Percentiles rank a stretch among this genome's conserved stretches.
These are phyloP conservation scores for Astropecten irregularis DNA, from an alignment of 53 echinoderm and acorn worm species.

Conservation along the genomic window DNA sequence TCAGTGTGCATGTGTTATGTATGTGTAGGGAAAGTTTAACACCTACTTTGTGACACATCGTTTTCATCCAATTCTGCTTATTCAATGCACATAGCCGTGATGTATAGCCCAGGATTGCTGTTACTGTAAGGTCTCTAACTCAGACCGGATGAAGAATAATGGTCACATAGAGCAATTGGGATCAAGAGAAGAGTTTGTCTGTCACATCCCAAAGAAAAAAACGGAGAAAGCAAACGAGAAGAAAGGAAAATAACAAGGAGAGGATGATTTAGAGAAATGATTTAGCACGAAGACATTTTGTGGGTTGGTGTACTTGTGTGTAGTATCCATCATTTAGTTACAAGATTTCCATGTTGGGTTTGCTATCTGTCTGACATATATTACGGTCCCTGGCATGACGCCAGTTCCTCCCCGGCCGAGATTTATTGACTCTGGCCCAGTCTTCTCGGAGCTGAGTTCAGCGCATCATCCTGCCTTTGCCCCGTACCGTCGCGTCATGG, in stretches of 20 bases:
- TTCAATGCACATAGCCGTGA: not conserved
- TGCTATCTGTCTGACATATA: not conserved
- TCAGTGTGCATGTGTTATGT: no score
- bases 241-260: no score
- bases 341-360: constrained; percentile 47
- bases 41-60: not conserved
- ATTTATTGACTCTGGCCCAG: constrained; percentile 3
- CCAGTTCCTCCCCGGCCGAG: not conserved
- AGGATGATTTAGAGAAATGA: no score
- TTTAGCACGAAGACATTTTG: constrained; percentile 45
- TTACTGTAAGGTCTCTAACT: constrained; percentile 14
- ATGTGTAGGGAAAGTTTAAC: no score
- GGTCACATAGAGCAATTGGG: not conserved
- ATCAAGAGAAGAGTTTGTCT: not conserved
- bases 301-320: constrained; percentile 55
- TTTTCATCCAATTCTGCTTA: not conserved
- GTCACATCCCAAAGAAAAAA: not conserved
- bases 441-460: not conserved
- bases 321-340: constrained; percentile 37
- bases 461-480: not conserved
- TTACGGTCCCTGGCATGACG: not conserved
- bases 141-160: constrained; percentile 20
- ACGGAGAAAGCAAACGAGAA: no score
- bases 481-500: not conserved
- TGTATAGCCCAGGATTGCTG: constrained; percentile 23